These are phyloP conservation scores for Notospermus geniculatus DNA, from an alignment of 1,140 invertebrate genomes.

Conservation along the genomic window DNA sequence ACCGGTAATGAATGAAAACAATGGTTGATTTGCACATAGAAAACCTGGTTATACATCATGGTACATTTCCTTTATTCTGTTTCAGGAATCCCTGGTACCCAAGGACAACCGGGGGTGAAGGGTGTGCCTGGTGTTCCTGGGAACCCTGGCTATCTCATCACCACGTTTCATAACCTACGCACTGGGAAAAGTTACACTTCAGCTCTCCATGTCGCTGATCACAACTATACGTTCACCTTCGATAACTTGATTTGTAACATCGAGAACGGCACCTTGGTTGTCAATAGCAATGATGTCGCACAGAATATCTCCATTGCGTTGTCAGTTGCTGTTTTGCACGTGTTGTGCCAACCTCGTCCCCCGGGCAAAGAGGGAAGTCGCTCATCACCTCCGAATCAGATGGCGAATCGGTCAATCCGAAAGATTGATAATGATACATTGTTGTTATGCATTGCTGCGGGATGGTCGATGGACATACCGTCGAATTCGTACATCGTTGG, in stretches of 20 bases:
- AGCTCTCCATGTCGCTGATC: conserved; percentile 19
- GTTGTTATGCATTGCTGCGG: conserved; percentile 41
- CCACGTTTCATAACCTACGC: conserved; percentile 34
- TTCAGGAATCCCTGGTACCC: conserved; percentile 1
- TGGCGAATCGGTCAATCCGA: conserved; percentile 17
- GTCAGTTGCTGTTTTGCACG: conserved; percentile 42
- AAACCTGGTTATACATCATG: neutral
- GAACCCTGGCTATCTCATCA: conserved; percentile 35
- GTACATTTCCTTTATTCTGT: neutral
- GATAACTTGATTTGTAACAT: conserved; percentile 25
- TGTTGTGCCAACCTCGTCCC: conserved; percentile 45
- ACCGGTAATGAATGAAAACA: neutral
- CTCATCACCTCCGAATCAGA: conserved; percentile 5
- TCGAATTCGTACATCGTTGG: conserved; percentile 38
- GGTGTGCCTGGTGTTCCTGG: conserved; percentile 32
- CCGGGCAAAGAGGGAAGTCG: conserved; percentile 32
- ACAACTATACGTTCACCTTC: conserved; percentile 21
- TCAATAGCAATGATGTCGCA: conserved; percentile 30
- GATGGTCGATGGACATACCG: conserved; percentile 42
- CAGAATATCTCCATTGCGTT: conserved; percentile 46
- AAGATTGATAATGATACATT: conserved; percentile 38
- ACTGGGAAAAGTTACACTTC: conserved; percentile 1
- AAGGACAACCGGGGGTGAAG: conserved; percentile 5
- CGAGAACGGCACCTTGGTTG: conserved; percentile 21
- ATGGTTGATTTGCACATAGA: neutral